phyloP scores from a whole-genome alignment of 2,113 vertebrate genomes.

The Aptenodytes patagonicus region DNA sequence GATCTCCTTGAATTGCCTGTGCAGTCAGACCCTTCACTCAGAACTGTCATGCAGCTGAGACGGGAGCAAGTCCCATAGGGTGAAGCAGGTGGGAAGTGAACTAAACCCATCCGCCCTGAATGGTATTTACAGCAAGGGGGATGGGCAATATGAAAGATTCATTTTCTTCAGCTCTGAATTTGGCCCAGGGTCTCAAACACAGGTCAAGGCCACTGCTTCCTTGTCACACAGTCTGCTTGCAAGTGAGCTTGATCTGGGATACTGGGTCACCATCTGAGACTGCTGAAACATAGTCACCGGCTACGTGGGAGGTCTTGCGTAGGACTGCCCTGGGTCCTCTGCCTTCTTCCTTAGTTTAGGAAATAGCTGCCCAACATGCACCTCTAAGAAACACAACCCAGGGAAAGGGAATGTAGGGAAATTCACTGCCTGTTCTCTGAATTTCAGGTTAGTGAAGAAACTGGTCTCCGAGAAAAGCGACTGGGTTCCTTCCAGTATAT shows the following conservation, averaged over 20 bases:
- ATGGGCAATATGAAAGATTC: neutral
- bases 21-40: neutral
- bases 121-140: neutral
- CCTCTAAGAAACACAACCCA: neutral
- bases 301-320: neutral
- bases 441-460: slow-evolving; percentile 86
- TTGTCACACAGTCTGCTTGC: neutral
- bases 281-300: neutral
- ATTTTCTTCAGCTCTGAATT: neutral
- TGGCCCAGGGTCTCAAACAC: neutral
- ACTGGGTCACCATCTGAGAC: neutral
- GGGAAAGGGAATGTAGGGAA: neutral
- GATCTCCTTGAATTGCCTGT: neutral
- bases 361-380: neutral
- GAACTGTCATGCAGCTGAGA: neutral
- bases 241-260: neutral
- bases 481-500: slow-evolving; percentile 79
- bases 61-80: neutral
- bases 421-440: slow-evolving; percentile 7
- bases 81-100: neutral
- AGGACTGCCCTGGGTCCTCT: neutral
- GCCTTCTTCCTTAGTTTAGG: neutral
- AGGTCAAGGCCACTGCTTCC: neutral
- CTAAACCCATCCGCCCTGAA: neutral
- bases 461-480: slow-evolving; percentile 81